Percentiles rank a stretch among this genome's conserved stretches.
Conservation (phyloP, 2,888 invertebrate genomes). For the Dascillus cervinus region DNA sequence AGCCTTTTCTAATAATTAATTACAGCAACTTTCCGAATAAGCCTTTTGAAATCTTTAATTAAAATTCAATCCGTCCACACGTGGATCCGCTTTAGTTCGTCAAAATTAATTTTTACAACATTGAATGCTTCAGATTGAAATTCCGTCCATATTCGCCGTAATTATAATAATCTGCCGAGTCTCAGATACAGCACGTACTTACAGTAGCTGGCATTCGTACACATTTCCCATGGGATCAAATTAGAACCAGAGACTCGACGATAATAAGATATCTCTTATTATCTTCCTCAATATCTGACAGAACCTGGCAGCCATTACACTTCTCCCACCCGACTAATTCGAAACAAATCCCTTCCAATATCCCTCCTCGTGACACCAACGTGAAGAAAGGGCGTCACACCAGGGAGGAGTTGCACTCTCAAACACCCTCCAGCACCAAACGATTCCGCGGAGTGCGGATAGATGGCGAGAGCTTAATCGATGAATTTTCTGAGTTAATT, state of each 20-base stretch:
- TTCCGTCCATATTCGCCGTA: no score
- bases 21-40: no score
- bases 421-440: no score
- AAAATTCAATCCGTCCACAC: no score
- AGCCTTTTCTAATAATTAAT: no score
- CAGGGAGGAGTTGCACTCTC: background rate
- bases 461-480: slow-evolving; percentile 9
- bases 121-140: no score
- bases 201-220: slow-evolving; percentile 1
- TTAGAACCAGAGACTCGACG: slow-evolving; percentile 38
- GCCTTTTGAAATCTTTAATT: no score
- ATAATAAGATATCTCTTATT: slow-evolving; percentile 42
- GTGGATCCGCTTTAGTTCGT: no score
- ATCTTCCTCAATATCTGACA: slow-evolving; percentile 38
- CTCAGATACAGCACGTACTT: no score
- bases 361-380: slow-evolving; percentile 9
- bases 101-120: no score
- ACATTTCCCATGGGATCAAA: slow-evolving; percentile 37
- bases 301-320: slow-evolving; percentile 41
- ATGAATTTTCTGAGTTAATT: background rate
- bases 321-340: slow-evolving; percentile 34
- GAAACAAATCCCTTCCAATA: slow-evolving; percentile 29
- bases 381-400: background rate
- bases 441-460: no score
- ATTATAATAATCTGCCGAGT: no score